Conservation (phyloP, 23 tunicate species). For the Phallusia fumigata region DNA sequence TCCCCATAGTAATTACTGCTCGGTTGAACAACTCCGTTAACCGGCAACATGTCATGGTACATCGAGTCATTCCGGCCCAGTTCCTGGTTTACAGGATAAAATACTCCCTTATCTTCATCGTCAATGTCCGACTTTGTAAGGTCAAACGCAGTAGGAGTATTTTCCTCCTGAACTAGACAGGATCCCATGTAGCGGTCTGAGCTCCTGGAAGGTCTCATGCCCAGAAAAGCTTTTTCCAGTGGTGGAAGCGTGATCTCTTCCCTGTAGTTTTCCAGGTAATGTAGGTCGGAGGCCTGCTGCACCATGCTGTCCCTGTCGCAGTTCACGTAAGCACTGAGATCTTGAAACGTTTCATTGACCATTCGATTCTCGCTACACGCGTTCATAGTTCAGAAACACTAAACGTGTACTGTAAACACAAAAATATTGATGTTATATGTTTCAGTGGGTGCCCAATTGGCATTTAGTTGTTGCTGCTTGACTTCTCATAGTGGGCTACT, state of each 20-base stretch:
- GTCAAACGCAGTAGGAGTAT: not conserved
- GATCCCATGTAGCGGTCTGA: not conserved
- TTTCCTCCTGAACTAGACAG: not conserved
- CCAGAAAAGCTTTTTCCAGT: not conserved
- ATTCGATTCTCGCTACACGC: not conserved
- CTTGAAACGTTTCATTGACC: constrained; percentile 9
- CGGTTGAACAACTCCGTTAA: not conserved
- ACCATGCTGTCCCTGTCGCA: constrained; percentile 1
- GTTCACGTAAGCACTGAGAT: not conserved
- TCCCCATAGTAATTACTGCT: not conserved
- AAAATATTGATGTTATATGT: no score
- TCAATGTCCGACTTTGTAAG: no score
- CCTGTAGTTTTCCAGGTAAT: not conserved
- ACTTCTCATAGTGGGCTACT: no score
- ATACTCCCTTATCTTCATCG: no score
- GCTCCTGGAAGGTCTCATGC: not conserved
- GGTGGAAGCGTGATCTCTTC: constrained; percentile 6
- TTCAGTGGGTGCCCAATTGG: no score
- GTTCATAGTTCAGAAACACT: not conserved
- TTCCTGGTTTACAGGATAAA: not conserved
- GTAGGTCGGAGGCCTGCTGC: not conserved
- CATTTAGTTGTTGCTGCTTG: no score
- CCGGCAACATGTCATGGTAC: not conserved
- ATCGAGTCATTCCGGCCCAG: not conserved
- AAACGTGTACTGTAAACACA: not conserved